Evolutionary conservation across 2,888 invertebrate species (phyloP), one percentile per base, ranked within the genome.

Genomic region (Pterostichus niger): DNA sequence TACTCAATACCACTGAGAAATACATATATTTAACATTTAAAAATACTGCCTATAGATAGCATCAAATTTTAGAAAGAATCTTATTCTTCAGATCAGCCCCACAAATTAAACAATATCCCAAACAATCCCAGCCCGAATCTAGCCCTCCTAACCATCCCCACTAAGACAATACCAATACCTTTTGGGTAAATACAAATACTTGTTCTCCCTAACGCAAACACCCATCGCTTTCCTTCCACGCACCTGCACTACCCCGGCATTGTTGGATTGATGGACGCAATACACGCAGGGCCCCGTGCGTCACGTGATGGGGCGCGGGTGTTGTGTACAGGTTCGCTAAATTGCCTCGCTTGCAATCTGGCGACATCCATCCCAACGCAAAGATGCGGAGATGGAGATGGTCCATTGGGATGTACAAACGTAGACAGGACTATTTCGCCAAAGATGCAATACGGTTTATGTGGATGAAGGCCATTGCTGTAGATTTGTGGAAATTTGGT

Each of bases 301-400:
- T 5, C 13, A 13, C 56, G 11, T 56, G 49, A 49, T 49, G 24
- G 56, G 56, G 64, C 10, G 64, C 9, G 33, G 10, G 59, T 31
- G 13, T 59, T 17, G 31, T 31, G 59, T 64, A 64, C 64, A 64
- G 64, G 64, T 64, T 64, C 35, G 35, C 33, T 17, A 71, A 71
- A 71, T 71, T 71, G 71, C 71, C 46, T 13, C 71, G 44, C 11
- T 71, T 44, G 71, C 71, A 71, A 71, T 71, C 71, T 71, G 46
- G 40, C 31, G 33, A 35, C 64, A 64, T 31, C 11, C 11, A 64
- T 24, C 15, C 40, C 40, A 40, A 7, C 40, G 40, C 6, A 6
- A 6, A 35, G 3, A 40, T 9, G 40, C 6, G 54, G 13, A n/a
- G 64, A 64, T 35, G 64, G n/a, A 35, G 64, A 64, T 35, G 64